A percentile compares a stretch with the other conserved stretches of the same genome.
Evolutionary conservation across 2,113 vertebrate genomes (phyloP).

Genomic region (Eclectus roratus): DNA sequence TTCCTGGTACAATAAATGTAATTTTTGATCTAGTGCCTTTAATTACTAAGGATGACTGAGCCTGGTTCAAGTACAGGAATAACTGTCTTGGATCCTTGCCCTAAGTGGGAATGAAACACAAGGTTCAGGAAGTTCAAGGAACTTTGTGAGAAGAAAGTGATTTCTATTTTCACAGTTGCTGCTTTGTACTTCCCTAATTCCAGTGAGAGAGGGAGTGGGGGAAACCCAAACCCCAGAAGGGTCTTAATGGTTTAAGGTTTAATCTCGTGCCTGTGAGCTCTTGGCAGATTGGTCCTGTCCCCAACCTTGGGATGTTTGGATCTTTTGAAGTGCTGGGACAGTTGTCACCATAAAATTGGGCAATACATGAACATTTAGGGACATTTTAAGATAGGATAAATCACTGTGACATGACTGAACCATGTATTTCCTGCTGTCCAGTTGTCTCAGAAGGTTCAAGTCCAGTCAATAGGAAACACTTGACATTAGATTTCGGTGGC

Average conservation of each 20-base stretch:
- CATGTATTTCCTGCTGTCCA: background rate
- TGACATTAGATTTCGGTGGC: background rate
- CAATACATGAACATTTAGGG: background rate
- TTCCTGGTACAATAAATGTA: conserved; percentile 21
- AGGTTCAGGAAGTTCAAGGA: conserved; percentile 30
- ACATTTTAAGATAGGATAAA: background rate
- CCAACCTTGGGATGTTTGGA: background rate
- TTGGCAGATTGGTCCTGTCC: background rate
- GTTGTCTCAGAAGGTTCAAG: background rate
- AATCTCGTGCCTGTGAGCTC: background rate
- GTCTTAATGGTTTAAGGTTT: conserved; percentile 17
- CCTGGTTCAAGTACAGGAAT: conserved; percentile 17
- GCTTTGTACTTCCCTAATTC: conserved; percentile 42
- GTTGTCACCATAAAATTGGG: background rate
- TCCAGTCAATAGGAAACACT: background rate
- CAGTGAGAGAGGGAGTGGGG: background rate
- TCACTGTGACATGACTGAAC: background rate
- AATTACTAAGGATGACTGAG: conserved; percentile 31
- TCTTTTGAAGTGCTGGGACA: background rate
- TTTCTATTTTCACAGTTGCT: conserved; percentile 35
- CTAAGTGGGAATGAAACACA: background rate
- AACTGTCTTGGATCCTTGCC: conserved; percentile 31
- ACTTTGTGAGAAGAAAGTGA: conserved; percentile 7
- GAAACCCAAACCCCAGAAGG: conserved; percentile 38
- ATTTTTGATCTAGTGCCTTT: conserved; percentile 51